These are phyloP conservation scores for Drosophila prolongata DNA, from an alignment of 2,888 invertebrate species.

Conservation along the genomic window DNA sequence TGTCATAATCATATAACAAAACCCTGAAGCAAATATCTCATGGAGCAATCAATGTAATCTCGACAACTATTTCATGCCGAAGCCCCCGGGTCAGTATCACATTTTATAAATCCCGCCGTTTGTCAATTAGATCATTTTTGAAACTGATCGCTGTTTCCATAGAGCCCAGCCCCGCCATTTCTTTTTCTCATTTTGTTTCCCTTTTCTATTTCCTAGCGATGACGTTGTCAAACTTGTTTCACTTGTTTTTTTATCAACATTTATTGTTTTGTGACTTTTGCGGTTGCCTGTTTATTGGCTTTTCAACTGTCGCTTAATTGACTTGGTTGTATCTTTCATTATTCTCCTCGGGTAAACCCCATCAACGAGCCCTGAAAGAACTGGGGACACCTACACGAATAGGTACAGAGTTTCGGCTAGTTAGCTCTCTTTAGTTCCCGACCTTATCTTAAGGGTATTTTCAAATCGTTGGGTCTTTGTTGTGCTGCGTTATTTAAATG, in stretches of 20 bases:
- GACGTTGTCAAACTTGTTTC: slow-evolving; percentile 76
- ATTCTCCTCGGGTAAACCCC: slow-evolving; percentile 6
- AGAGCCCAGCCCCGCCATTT: slow-evolving; percentile 5
- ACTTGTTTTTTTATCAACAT: slow-evolving; percentile 65
- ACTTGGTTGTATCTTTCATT: slow-evolving; percentile 54
- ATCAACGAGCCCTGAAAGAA: slow-evolving; percentile 22
- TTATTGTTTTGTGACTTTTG: slow-evolving; percentile 75
- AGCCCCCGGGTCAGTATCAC: slow-evolving; percentile 34
- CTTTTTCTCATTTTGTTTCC: neutral
- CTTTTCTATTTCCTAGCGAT: slow-evolving; percentile 48
- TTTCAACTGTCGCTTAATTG: slow-evolving; percentile 77
- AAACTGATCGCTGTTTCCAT: slow-evolving; percentile 28
- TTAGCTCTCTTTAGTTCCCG: slow-evolving; percentile 4
- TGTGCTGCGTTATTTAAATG: neutral
- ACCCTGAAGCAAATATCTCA: slow-evolving; percentile 57
- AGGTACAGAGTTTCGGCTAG: slow-evolving; percentile 4
- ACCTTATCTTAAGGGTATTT: slow-evolving; percentile 35
- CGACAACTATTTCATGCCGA: slow-evolving; percentile 66
- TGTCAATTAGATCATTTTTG: slow-evolving; percentile 27
- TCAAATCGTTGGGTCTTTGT: slow-evolving; percentile 9
- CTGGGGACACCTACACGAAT: slow-evolving; percentile 22
- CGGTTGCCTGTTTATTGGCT: slow-evolving; percentile 59
- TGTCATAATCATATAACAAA: slow-evolving; percentile 59
- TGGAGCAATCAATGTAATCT: slow-evolving; percentile 75
- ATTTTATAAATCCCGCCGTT: slow-evolving; percentile 29